Conservation (phyloP, 1,140 invertebrate species). For the Potamilus streckersoni region DNA sequence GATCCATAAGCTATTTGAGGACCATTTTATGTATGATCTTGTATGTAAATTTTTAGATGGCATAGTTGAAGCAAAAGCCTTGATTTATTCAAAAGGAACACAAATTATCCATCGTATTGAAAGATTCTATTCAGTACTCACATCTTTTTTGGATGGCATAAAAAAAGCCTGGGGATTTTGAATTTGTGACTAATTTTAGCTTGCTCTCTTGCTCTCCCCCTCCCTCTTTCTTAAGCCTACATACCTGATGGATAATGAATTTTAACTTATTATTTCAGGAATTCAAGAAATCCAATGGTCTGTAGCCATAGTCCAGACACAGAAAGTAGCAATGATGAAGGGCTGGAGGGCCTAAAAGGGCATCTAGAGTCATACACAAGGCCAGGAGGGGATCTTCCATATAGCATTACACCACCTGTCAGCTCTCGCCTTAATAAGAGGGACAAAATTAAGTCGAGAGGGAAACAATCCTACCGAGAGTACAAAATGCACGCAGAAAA, state of each 20-base stretch:
- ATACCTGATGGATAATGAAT: neutral
- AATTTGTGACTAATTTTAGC: too few relatives aligned
- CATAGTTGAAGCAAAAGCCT: too few relatives aligned
- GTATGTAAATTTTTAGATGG: too few relatives aligned
- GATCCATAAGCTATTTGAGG: too few relatives aligned
- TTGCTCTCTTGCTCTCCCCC: too few relatives aligned
- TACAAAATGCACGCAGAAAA: slow-evolving; percentile 18
- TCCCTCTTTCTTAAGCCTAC: neutral
- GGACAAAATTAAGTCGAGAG: slow-evolving; percentile 41
- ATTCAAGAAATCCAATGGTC: neutral
- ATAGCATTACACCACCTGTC: slow-evolving; percentile 41
- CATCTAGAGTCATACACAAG: slow-evolving; percentile 18
- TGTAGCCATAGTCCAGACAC: neutral
- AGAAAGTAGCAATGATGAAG: slow-evolving; percentile 20
- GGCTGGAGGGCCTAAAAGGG: slow-evolving; percentile 29
- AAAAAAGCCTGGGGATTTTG: too few relatives aligned
- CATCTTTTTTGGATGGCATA: too few relatives aligned
- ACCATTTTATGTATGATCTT: too few relatives aligned
- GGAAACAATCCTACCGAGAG: slow-evolving; percentile 21
- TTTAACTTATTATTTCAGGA: neutral
- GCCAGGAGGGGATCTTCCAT: slow-evolving; percentile 12
- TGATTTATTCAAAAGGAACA: too few relatives aligned
- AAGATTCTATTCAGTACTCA: too few relatives aligned
- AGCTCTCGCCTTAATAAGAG: slow-evolving; percentile 31
- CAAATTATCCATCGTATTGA: too few relatives aligned